phyloP scores from a whole-genome alignment of 2,888 invertebrate species.

The Drosophila pseudotakahashii region DNA sequence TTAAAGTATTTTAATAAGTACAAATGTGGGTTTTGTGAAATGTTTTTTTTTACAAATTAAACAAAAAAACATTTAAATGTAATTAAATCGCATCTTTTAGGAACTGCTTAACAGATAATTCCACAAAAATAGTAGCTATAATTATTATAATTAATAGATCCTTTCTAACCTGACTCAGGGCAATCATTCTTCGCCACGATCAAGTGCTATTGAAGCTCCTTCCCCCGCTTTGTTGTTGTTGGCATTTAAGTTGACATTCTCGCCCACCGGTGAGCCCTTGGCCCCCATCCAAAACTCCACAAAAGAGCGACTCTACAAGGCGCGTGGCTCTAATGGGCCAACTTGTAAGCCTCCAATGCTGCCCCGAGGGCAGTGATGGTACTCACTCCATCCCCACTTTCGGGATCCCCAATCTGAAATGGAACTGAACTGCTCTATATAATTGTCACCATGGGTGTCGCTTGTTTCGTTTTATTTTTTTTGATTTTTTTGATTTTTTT shows the following conservation, averaged over 20 bases:
- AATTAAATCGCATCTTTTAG: too few species aligned
- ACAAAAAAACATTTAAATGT: too few species aligned
- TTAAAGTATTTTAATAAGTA: too few species aligned
- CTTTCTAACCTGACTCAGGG: background rate
- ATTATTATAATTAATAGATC: too few species aligned
- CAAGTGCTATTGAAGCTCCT: background rate
- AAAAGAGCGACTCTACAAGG: conserved; percentile 19
- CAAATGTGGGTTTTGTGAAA: too few species aligned
- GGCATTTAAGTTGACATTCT: conserved; percentile 34
- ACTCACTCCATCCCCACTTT: background rate
- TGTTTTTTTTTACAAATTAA: too few species aligned
- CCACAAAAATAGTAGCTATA: too few species aligned
- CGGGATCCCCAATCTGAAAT: conserved; percentile 6
- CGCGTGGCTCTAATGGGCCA: conserved; percentile 52
- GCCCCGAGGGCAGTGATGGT: conserved; percentile 48
- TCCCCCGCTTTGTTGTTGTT: conserved; percentile 19
- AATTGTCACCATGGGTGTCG: conserved; percentile 82
- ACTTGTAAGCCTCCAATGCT: conserved; percentile 48
- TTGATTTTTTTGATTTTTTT: background rate
- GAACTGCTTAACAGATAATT: too few species aligned
- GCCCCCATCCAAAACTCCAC: conserved; percentile 14
- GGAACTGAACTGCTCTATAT: conserved; percentile 54
- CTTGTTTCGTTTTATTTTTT: conserved; percentile 23
- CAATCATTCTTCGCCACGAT: conserved; percentile 5
- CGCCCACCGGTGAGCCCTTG: conserved; percentile 20